phyloP scores from a whole-genome alignment of 2,797 vertebrate species.

The Garrulus glandarius region DNA sequence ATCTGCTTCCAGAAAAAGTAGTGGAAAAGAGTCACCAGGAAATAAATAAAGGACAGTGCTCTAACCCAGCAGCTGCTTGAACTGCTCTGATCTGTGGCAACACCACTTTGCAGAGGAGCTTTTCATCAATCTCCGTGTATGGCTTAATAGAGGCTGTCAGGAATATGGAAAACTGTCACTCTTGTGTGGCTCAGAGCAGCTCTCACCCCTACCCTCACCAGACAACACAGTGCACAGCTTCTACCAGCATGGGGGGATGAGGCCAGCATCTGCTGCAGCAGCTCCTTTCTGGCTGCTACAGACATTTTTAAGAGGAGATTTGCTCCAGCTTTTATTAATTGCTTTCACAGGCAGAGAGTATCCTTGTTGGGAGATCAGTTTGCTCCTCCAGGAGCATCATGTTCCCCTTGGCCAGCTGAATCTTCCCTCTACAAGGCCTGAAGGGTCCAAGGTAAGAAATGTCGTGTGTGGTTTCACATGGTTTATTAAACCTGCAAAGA shows the following conservation, averaged over 20 bases:
- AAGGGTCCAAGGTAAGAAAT: not conserved
- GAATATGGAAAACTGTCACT: not conserved
- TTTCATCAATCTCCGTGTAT: not conserved
- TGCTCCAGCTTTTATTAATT: not conserved
- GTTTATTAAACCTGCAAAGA: not conserved
- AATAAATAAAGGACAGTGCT: not conserved
- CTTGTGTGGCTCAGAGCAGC: not conserved
- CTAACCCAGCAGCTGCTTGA: not conserved
- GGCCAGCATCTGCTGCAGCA: not conserved
- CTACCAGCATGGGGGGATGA: not conserved
- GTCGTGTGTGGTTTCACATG: not conserved
- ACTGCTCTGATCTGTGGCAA: slow-evolving; percentile 1
- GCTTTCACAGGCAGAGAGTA: not conserved
- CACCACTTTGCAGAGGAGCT: not conserved
- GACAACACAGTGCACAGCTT: not conserved
- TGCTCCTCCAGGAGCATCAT: not conserved
- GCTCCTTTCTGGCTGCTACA: not conserved
- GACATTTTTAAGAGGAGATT: not conserved
- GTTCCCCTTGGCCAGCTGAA: not conserved
- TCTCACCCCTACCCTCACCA: not conserved
- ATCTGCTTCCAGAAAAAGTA: not conserved
- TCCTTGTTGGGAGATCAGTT: not conserved
- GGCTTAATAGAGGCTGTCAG: not conserved
- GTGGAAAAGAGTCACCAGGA: not conserved
- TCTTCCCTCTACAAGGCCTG: rapidly evolving